Conservation (phyloP, 2,888 invertebrate species). For the Gasteruption jaculator region DNA sequence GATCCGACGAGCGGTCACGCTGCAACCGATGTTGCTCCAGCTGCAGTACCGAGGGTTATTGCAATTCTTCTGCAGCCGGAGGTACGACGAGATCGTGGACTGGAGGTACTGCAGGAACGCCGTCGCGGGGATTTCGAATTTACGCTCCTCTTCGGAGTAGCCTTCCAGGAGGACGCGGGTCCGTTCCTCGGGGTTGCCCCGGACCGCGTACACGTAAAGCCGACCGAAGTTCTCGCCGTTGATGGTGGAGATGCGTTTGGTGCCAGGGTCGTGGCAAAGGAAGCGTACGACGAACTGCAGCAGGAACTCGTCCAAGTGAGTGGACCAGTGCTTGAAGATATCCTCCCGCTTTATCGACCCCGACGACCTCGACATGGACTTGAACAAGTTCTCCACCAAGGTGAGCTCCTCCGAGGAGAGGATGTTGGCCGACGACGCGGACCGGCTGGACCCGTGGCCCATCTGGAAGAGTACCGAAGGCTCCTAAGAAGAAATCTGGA, state of each 20-base stretch:
- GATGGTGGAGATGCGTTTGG: constrained; percentile 41
- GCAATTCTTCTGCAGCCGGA: constrained; percentile 63
- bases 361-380: constrained; percentile 49
- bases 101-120: constrained; percentile 64
- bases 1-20: constrained; percentile 56
- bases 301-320: constrained; percentile 42
- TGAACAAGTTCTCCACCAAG: constrained; percentile 47
- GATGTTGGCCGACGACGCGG: constrained; percentile 44
- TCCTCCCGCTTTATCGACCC: constrained; percentile 49
- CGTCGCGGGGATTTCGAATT: constrained; percentile 37
- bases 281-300: constrained; percentile 46
- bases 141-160: constrained; percentile 43
- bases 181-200: constrained; percentile 44
- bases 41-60: constrained; percentile 56
- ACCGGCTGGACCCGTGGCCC: constrained; percentile 47
- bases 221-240: constrained; percentile 48
- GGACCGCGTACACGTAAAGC: constrained; percentile 44
- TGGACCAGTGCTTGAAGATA: constrained; percentile 49
- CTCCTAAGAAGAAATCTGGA: no score
- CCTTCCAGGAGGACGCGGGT: constrained; percentile 42
- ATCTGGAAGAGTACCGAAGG: no score
- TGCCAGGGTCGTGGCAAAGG: constrained; percentile 46
- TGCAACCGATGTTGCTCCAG: constrained; percentile 61
- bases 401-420: constrained; percentile 45
- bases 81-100: constrained; percentile 71